These are phyloP conservation scores for Heliconius sara DNA, from an alignment of 2,888 invertebrate genomes.

Conservation along the genomic window DNA sequence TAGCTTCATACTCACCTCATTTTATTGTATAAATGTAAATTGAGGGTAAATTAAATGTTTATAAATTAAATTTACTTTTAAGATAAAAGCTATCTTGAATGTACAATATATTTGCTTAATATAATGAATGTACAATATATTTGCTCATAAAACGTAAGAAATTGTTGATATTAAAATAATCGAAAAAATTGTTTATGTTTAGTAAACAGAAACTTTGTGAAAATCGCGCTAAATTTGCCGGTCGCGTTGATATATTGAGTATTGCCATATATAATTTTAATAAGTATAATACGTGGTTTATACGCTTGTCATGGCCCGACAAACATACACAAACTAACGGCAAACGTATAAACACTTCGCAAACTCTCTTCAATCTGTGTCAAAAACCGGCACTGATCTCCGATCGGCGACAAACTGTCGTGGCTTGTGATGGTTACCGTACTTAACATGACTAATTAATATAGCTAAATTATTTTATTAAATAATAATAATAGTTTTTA, in stretches of 20 bases:
- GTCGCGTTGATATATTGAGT: not conserved
- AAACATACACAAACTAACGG: too few species aligned
- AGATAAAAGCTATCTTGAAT: not conserved
- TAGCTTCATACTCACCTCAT: not conserved
- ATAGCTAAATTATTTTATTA: too few species aligned
- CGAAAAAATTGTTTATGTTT: not conserved
- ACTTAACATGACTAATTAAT: too few species aligned
- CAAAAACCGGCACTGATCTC: too few species aligned
- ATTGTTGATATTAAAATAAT: not conserved
- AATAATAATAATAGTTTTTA: too few species aligned
- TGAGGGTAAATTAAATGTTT: not conserved
- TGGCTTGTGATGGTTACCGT: too few species aligned
- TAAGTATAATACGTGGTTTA: too few species aligned
- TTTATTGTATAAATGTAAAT: not conserved
- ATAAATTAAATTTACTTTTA: not conserved
- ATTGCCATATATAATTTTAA: slow-evolving; percentile 15
- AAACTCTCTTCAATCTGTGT: too few species aligned
- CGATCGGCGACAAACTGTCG: too few species aligned
- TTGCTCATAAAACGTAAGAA: not conserved
- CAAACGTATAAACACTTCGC: too few species aligned
- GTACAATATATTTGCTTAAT: not conserved
- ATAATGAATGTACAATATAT: not conserved
- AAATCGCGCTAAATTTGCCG: slow-evolving; percentile 33
- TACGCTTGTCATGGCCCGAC: too few species aligned
- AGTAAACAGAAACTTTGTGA: slow-evolving; percentile 21